These are phyloP conservation scores for Paragorgia papillata DNA, from an alignment of 92 coral and sea anemone species.

Conservation along the genomic window DNA sequence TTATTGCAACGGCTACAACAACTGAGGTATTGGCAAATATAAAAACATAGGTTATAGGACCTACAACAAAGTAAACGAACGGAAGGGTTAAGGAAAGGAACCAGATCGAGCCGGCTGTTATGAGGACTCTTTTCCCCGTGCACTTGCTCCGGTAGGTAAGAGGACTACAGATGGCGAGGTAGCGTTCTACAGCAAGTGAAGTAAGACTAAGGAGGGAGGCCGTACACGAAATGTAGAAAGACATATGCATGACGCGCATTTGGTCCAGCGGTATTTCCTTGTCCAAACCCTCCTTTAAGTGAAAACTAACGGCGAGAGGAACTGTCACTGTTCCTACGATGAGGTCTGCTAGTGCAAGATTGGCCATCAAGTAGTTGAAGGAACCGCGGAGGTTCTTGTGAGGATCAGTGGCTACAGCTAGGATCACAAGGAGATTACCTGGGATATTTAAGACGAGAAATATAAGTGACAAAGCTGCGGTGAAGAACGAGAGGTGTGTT, in stretches of 20 bases:
- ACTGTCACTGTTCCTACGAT: conserved; percentile 81
- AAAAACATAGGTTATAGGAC: conserved; percentile 72
- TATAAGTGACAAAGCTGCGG: conserved; percentile 61
- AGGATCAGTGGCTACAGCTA: conserved; percentile 82
- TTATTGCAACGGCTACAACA: conserved; percentile 11
- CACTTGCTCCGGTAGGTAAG: conserved; percentile 66
- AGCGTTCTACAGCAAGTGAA: conserved; percentile 83
- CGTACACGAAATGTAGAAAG: conserved; percentile 68
- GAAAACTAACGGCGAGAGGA: conserved; percentile 69
- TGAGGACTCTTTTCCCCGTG: conserved; percentile 68
- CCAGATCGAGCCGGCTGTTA: conserved; percentile 77
- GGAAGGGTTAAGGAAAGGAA: conserved; percentile 70
- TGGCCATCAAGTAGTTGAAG: conserved; percentile 75
- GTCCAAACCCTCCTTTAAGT: conserved; percentile 68
- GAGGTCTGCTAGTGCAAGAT: conserved; percentile 78
- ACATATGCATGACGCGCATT: conserved; percentile 47
- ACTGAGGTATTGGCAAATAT: conserved; percentile 43
- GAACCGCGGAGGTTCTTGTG: conserved; percentile 77
- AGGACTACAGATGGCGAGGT: conserved; percentile 74
- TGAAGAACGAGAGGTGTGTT: conserved; percentile 58
- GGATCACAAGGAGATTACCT: conserved; percentile 79
- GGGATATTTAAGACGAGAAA: conserved; percentile 67
- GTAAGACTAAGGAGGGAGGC: conserved; percentile 88
- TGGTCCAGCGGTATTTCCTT: conserved; percentile 27
- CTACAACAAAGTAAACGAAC: conserved; percentile 68